Evolutionary conservation across 2,888 invertebrate genomes (phyloP).

Genomic region (Philhelius pedissequus): DNA sequence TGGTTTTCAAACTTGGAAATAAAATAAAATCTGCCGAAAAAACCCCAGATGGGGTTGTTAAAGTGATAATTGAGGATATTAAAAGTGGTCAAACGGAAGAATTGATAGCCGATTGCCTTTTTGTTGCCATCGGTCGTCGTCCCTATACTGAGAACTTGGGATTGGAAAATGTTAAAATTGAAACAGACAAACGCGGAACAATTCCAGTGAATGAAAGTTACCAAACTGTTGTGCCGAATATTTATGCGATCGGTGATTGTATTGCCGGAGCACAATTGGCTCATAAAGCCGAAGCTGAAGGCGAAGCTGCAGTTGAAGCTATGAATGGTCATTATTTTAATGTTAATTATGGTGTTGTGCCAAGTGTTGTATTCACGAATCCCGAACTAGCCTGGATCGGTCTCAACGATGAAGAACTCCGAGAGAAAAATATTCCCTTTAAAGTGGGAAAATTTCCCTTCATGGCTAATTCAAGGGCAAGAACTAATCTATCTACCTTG

Average conservation of each 20-base stretch:
- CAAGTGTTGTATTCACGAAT: constrained; percentile 99
- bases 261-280: constrained; percentile 99
- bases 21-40: constrained; percentile 93
- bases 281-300: constrained; percentile 99
- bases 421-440: constrained; percentile 95
- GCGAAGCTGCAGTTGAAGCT: constrained; percentile 95
- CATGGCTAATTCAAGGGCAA: constrained; percentile 98
- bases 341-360: constrained; percentile 99
- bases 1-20: constrained; percentile 94
- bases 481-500: constrained; percentile 97
- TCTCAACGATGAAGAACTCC: constrained; percentile 95
- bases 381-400: constrained; percentile 99
- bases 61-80: constrained; percentile 89
- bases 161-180: constrained; percentile 94
- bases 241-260: constrained; percentile 98
- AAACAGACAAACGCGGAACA: constrained; percentile 94
- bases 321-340: constrained; percentile 95
- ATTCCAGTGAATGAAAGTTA: constrained; percentile 97
- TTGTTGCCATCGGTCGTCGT: constrained; percentile 96
- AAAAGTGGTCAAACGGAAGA: constrained; percentile 90
- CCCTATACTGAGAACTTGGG: constrained; percentile 96
- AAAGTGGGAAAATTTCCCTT: constrained; percentile 99
- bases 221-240: constrained; percentile 95
- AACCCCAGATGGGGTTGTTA: constrained; percentile 84
- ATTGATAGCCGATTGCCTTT: constrained; percentile 90